Conservation (phyloP, 2,888 invertebrate genomes). For the Drosophila setosimentum region DNA sequence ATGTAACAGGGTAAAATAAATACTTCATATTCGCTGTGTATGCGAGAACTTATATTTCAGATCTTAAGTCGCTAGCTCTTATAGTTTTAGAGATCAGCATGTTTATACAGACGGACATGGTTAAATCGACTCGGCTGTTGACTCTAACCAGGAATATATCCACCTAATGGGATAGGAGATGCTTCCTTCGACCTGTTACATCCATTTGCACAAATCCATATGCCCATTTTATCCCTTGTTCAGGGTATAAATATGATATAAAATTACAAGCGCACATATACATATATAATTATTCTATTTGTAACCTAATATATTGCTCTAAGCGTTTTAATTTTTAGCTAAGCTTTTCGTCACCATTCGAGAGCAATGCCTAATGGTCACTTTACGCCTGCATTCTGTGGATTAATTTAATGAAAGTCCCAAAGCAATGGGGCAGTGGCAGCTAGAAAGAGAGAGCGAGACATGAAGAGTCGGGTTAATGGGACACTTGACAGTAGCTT, state of each 20-base stretch:
- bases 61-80: too few relatives aligned
- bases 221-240: not conserved
- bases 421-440: not conserved
- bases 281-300: not conserved
- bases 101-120: too few relatives aligned
- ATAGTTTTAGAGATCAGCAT: too few relatives aligned
- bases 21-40: too few relatives aligned
- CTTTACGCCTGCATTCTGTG: conserved; percentile 60
- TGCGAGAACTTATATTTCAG: too few relatives aligned
- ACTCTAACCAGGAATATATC: too few relatives aligned
- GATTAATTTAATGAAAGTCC: conserved; percentile 32
- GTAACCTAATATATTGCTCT: conserved; percentile 6
- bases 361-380: conserved; percentile 67
- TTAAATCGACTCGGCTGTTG: too few relatives aligned
- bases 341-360: conserved; percentile 31
- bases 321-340: conserved; percentile 66
- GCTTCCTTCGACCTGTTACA: not conserved
- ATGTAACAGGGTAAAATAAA: too few relatives aligned
- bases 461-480: not conserved
- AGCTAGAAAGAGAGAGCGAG: not conserved
- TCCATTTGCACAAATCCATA: not conserved
- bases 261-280: not conserved
- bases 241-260: not conserved
- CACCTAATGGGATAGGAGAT: not conserved
- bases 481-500: conserved; percentile 66